phyloP scores from a whole-genome alignment of 2,888 invertebrate genomes.

The Linnaemya vulpina region DNA sequence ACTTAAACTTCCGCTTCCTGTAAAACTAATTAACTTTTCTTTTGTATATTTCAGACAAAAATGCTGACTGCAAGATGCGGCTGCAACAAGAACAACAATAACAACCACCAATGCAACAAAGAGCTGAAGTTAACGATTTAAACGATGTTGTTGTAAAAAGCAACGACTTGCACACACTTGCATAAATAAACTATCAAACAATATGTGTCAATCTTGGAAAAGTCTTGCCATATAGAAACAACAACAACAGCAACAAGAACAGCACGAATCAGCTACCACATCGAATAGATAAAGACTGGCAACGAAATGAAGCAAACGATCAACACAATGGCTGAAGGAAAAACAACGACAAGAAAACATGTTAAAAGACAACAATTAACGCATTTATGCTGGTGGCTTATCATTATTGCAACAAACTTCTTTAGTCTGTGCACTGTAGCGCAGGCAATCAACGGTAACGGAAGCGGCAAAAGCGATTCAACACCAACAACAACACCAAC shows the following conservation, averaged over 20 bases:
- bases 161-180: slow-evolving; percentile 13
- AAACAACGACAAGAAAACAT: slow-evolving; percentile 47
- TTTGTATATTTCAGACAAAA: slow-evolving; percentile 54
- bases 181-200: slow-evolving; percentile 49
- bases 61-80: slow-evolving; percentile 17
- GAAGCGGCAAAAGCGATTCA: slow-evolving; percentile 14
- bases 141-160: slow-evolving; percentile 29
- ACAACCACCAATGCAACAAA: background rate
- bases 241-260: background rate
- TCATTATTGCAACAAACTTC: slow-evolving; percentile 61
- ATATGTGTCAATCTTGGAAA: slow-evolving; percentile 59
- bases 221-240: slow-evolving; percentile 33
- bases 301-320: slow-evolving; percentile 38
- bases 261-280: background rate
- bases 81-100: background rate
- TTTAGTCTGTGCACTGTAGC: slow-evolving; percentile 58
- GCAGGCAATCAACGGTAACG: slow-evolving; percentile 51
- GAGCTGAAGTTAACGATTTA: slow-evolving; percentile 10
- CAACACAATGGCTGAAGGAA: slow-evolving; percentile 4
- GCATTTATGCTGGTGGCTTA: slow-evolving; percentile 61
- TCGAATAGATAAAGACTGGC: background rate
- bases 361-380: slow-evolving; percentile 62
- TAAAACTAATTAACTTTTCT: slow-evolving; percentile 66
- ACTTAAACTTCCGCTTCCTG: slow-evolving; percentile 54
- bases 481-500: slow-evolving; percentile 6